Base-by-base conservation (phyloP, 2,888 invertebrate genomes). In the Synanthedon formicaeformis region DNA sequence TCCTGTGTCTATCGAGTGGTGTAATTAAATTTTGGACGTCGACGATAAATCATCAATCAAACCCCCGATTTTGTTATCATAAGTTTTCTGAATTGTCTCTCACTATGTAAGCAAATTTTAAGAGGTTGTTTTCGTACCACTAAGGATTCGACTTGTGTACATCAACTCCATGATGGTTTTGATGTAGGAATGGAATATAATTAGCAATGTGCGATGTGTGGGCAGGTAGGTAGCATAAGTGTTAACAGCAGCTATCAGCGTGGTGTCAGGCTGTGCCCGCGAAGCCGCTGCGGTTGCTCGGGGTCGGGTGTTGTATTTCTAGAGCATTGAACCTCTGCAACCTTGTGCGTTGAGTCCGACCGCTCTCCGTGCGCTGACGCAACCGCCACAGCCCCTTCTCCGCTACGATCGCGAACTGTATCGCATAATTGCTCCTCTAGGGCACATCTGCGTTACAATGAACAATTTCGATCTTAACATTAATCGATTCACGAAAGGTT, bases 291-390 rank as follows among this genome's bases (percentile, higher is more conserved):
- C 71, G 77, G 74, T 73, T 71, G 75, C 66, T 66, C 74, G 80
- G 81, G 85, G 83, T 84, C 84, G 81, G 74, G 75, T 79, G 72
- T 84, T 76, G 78, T 84, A 82, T 85, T 85, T 85, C 82, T 87
- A 85, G 87, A 86, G 83, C 86, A 85, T 85, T 87, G 86, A 87
- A 86, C 86, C 82, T 84, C 78, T 76, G 79, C 86, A 86, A 86
- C 87, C 87, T 87, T 87, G 87, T 84, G 78, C 78, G 75, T 86
- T 86, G 86, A 85, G 83, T 65, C 74, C 79, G 78, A 69, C 85
- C 86, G 81, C 82, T 84, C 85, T 83, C 85, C 71, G 78, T 66
- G 69, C 71, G 75, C 78, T 85, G 83, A 85, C 82, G 85, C 85
- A 86, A 86, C 77, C 69, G 60, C 73, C 75, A 64, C 80, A 82